Base-by-base conservation (phyloP, 2,888 invertebrate genomes). In the Creontiades dilutus region DNA sequence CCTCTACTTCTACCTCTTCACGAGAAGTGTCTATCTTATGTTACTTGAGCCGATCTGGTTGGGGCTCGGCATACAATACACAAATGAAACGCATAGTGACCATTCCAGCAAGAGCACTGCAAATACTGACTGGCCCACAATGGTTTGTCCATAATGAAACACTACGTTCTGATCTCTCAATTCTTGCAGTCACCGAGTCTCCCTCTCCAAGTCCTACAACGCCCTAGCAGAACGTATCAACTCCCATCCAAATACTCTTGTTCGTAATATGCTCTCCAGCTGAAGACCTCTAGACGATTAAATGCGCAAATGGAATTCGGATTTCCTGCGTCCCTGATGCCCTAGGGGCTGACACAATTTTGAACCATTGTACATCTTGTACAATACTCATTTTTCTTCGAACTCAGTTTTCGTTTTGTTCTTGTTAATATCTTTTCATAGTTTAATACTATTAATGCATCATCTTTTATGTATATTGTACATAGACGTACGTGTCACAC, bases 81-180 rank as follows among this genome's bases (percentile, higher is more conserved):
- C 78, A 80, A 80, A n/a, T 80, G 5, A 37, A 37, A 80, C 16
- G 78, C 78, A 47, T 80, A 80, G n/a, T n/a, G 47, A 46, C 78
- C 28, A 46, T 80, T 37, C 46, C n/a, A 80, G 9, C 78, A 47
- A 80, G 78, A 80, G 47, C 78, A 80, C 14, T 80, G 78, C 37
- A 46, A 12, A 19, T 80, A 28, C 78, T 46, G 78, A 80, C 78
- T 80, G 78, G 47, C n/a, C 46, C 78, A 80, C 46, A 16, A 47
- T 37, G 78, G 78, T 37, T 47, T 5, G 78, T 80, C 19, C 46
- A n/a, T 37, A 80, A 80, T 80, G 78, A 80, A n/a, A 80, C 28
- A 80, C 28, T 80, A 52, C 3, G 52, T 52, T 5, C 78, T 27
- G 78, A 47, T 16, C 46, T 80, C 16, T 19, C 47, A 9, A 80